These are phyloP conservation scores for Chrysomela aeneicollis DNA, from an alignment of 2,888 invertebrate genomes.

Conservation along the genomic window DNA sequence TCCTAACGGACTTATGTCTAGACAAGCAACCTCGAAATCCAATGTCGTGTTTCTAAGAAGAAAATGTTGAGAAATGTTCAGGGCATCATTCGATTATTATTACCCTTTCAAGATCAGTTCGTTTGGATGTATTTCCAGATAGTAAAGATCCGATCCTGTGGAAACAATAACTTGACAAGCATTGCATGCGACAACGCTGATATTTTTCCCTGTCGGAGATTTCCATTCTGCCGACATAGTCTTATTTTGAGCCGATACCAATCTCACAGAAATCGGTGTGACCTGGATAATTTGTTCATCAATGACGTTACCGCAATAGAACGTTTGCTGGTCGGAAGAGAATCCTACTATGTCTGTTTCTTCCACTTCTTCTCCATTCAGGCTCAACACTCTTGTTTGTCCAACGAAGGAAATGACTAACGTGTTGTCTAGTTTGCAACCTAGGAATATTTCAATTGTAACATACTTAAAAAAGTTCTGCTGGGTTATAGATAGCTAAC, in stretches of 20 bases:
- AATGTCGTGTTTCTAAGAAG: constrained; percentile 72
- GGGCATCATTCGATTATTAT: constrained; percentile 8
- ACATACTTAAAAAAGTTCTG: no score
- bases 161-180: constrained; percentile 81
- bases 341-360: constrained; percentile 95
- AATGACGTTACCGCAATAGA: constrained; percentile 91
- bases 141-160: constrained; percentile 86
- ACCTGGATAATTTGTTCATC: constrained; percentile 74
- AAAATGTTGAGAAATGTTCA: constrained; percentile 10
- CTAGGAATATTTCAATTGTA: constrained; percentile 33
- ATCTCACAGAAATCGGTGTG: constrained; percentile 75
- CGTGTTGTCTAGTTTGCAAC: constrained; percentile 76
- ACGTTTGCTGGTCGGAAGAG: constrained; percentile 90
- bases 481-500: no score
- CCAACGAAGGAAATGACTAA: constrained; percentile 96
- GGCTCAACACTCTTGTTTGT: constrained; percentile 87
- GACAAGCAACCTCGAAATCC: constrained; percentile 94
- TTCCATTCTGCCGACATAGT: constrained; percentile 76
- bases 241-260: constrained; percentile 74
- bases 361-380: constrained; percentile 96
- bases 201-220: constrained; percentile 73
- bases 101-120: constrained; percentile 70
- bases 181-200: constrained; percentile 90
- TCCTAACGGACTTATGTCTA: constrained; percentile 87
- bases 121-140: constrained; percentile 75